Conservation (phyloP, 2,888 invertebrate genomes). For the Apotomis turbidana region DNA sequence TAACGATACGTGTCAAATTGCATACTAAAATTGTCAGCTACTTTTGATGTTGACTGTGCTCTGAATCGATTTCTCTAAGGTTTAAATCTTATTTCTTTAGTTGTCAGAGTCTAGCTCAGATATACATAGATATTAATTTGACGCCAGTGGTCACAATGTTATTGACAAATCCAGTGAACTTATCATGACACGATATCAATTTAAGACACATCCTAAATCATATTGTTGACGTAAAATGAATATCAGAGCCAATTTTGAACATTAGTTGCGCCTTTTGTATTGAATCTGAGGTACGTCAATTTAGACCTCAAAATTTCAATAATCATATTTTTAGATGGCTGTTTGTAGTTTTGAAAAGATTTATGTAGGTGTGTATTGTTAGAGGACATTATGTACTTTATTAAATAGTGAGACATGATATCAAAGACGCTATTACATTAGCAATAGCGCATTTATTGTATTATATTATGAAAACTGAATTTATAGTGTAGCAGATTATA, state of each 20-base stretch:
- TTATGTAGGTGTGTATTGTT: constrained; percentile 55
- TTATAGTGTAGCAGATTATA: constrained; percentile 30
- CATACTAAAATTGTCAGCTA: too few species aligned
- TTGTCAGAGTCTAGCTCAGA: not conserved
- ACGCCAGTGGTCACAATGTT: constrained; percentile 18
- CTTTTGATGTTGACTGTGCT: too few species aligned
- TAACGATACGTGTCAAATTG: too few species aligned
- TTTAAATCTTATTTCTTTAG: not conserved
- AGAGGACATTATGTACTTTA: constrained; percentile 53
- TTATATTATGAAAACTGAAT: constrained; percentile 22
- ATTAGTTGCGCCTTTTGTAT: constrained; percentile 13
- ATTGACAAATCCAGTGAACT: constrained; percentile 15
- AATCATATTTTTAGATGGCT: constrained; percentile 74
- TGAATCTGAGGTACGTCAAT: not conserved
- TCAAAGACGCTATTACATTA: constrained; percentile 68
- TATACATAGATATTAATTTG: not conserved
- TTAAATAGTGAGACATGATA: constrained; percentile 45
- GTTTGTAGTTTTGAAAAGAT: constrained; percentile 67
- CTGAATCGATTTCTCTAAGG: not conserved
- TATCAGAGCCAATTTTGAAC: constrained; percentile 17
- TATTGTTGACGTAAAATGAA: constrained; percentile 8
- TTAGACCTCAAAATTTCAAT: constrained; percentile 46
- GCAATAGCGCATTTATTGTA: constrained; percentile 32
- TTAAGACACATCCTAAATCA: not conserved
- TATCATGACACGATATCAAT: constrained; percentile 23